phyloP scores from a whole-genome alignment of 2,888 invertebrate genomes.

The Melieria crassipennis region DNA sequence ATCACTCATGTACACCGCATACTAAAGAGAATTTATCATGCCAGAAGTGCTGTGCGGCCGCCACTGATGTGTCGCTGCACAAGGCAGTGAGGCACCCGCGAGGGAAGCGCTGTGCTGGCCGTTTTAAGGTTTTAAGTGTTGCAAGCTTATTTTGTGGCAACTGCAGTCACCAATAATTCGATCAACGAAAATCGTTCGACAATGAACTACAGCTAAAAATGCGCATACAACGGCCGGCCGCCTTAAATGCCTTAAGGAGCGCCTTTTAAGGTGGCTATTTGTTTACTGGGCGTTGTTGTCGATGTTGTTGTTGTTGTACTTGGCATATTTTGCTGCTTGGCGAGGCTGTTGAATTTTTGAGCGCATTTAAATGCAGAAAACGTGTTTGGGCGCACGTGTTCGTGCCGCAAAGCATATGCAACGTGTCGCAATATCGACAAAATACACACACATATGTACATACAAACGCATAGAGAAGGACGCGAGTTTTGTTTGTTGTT shows the following conservation, averaged over 20 bases:
- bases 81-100: not conserved
- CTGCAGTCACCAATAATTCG: constrained; percentile 25
- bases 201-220: not conserved
- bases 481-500: too few species aligned
- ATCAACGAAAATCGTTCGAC: constrained; percentile 15
- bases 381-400: not conserved
- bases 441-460: too few species aligned
- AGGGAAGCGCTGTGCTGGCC: not conserved
- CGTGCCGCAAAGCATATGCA: not conserved
- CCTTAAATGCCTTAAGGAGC: not conserved
- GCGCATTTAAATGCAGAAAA: constrained; percentile 5
- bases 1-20: constrained; percentile 61
- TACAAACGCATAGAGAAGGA: too few species aligned
- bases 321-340: not conserved
- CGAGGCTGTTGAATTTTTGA: not conserved
- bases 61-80: constrained; percentile 4
- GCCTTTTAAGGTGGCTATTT: constrained; percentile 8
- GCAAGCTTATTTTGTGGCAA: constrained; percentile 28
- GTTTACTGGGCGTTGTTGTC: too few species aligned
- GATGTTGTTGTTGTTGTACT: too few species aligned
- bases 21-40: constrained; percentile 60
- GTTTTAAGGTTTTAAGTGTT: constrained; percentile 25
- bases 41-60: constrained; percentile 46
- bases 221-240: not conserved
- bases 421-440: not conserved